Evolutionary conservation across 1,140 invertebrate species (phyloP).

Genomic region (Maniola jurtina): DNA sequence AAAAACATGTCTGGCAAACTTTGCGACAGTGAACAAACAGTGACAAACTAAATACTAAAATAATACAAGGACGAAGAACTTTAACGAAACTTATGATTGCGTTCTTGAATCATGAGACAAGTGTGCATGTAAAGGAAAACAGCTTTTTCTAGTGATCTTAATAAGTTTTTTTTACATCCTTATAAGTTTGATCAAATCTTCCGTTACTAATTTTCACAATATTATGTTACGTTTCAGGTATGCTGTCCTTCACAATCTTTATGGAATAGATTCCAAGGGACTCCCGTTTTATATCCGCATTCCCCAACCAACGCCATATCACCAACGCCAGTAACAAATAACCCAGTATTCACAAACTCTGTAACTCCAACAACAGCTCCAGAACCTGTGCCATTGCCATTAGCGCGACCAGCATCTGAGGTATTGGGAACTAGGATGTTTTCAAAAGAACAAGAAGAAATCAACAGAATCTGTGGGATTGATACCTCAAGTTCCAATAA

Average conservation of each 20-base stretch:
- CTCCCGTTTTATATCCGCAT: slow-evolving; percentile 27
- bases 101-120: too few relatives aligned
- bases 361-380: neutral
- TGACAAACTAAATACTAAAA: too few relatives aligned
- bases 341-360: neutral
- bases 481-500: slow-evolving; percentile 27
- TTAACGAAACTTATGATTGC: too few relatives aligned
- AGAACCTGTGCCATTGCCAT: neutral
- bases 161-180: too few relatives aligned
- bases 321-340: neutral
- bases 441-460: slow-evolving; percentile 2
- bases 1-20: too few relatives aligned
- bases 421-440: neutral
- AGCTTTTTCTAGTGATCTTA: too few relatives aligned
- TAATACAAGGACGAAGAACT: too few relatives aligned
- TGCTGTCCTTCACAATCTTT: slow-evolving; percentile 35
- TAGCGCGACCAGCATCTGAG: neutral
- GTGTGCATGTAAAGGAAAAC: too few relatives aligned
- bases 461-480: slow-evolving; percentile 12
- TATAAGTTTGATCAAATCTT: too few relatives aligned
- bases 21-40: too few relatives aligned
- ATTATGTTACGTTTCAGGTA: slow-evolving; percentile 30
- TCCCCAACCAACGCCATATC: neutral
- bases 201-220: too few relatives aligned
- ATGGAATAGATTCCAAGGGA: slow-evolving; percentile 29